Evolutionary conservation across 92 coral and sea anemone genomes (phyloP).

Genomic region (Porites cylindrica): DNA sequence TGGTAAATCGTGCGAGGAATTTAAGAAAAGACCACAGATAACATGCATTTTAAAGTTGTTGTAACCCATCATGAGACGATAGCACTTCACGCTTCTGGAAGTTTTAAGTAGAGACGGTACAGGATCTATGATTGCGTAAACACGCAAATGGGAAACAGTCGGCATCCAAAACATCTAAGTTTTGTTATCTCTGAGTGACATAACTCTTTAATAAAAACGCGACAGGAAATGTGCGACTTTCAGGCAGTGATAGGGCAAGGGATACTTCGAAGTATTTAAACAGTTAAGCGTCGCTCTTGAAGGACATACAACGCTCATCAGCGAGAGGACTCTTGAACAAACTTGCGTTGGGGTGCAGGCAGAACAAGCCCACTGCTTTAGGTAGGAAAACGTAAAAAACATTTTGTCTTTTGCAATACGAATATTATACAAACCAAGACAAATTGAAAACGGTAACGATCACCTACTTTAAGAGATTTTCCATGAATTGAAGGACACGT

Average conservation of each 20-base stretch:
- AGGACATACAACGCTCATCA: neutral
- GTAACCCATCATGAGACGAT: neutral
- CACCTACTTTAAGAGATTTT: too few species aligned
- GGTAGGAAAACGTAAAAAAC: constrained; percentile 1
- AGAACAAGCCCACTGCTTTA: neutral
- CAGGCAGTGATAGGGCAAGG: too few species aligned
- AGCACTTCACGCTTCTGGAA: neutral
- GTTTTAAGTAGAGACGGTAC: neutral
- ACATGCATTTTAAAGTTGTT: neutral
- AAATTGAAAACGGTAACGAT: too few species aligned
- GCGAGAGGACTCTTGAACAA: neutral
- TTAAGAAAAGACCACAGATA: neutral
- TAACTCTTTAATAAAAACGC: constrained; percentile 6
- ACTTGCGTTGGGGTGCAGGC: neutral
- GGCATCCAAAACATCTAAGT: constrained; percentile 25
- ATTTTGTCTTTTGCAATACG: neutral
- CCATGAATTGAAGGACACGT: too few species aligned
- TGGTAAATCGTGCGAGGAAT: neutral
- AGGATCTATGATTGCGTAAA: neutral
- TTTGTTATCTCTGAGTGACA: constrained; percentile 29
- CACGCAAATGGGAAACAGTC: constrained; percentile 13
- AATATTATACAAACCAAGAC: too few species aligned
- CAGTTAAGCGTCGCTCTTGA: neutral
- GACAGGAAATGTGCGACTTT: constrained; percentile 29
- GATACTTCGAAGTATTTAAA: constrained; percentile 16